These are phyloP conservation scores for Phylloscopus trochilus DNA, from an alignment of 2,113 vertebrate species.

Conservation along the genomic window DNA sequence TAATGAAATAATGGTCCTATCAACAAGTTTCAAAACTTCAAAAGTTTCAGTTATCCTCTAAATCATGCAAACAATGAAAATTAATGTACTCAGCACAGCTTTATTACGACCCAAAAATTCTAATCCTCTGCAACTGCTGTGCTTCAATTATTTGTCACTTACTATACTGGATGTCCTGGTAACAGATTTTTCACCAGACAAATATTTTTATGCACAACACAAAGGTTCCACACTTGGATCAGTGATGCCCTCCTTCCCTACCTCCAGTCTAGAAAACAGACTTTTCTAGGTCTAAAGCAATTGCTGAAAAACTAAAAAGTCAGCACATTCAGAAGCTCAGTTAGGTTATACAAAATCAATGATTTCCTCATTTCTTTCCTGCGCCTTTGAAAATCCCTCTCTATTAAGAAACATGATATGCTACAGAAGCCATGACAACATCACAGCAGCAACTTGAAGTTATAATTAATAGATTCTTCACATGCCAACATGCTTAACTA, in stretches of 20 bases:
- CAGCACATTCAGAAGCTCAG: neutral
- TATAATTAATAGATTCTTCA: neutral
- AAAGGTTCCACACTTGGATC: neutral
- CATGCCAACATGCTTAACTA: neutral
- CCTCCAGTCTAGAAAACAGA: neutral
- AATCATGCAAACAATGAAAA: neutral
- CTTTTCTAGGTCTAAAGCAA: neutral
- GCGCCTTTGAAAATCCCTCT: neutral
- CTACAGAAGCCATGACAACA: neutral
- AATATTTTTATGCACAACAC: neutral
- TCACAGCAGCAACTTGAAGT: neutral
- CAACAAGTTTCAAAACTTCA: neutral
- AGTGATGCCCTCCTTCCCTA: neutral
- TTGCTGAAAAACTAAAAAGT: neutral
- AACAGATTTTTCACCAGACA: neutral
- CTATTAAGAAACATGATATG: neutral
- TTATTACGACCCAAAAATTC: neutral
- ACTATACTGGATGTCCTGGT: neutral
- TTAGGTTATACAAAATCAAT: neutral
- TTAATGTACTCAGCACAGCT: neutral
- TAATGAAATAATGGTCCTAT: neutral
- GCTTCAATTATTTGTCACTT: neutral
- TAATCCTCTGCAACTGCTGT: neutral
- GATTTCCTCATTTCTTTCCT: neutral
- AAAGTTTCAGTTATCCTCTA: neutral